Conservation (phyloP, 2,888 invertebrate species). For the Clostera curtula region DNA sequence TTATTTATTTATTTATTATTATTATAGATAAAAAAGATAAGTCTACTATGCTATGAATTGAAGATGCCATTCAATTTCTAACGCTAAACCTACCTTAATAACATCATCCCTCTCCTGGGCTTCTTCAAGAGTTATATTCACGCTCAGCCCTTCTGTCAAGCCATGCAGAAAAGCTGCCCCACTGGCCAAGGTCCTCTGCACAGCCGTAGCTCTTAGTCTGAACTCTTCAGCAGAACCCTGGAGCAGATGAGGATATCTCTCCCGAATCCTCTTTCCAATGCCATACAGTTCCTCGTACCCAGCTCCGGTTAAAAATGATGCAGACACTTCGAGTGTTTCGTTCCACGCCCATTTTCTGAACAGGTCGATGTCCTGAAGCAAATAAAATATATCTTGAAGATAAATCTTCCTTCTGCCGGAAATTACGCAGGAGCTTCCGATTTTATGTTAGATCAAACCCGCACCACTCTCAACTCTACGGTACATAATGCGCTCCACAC, state of each 20-base stretch:
- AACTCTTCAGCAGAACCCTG: conserved; percentile 51
- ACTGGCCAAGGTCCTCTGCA: conserved; percentile 76
- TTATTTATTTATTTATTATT: no score
- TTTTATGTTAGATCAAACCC: no score
- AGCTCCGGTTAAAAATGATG: conserved; percentile 72
- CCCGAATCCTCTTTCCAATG: conserved; percentile 61
- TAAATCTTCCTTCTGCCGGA: no score
- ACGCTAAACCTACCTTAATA: conserved; percentile 40
- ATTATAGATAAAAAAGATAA: no score
- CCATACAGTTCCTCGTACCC: conserved; percentile 79
- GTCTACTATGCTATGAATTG: no score
- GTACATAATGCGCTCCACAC: no score
- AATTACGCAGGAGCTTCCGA: no score
- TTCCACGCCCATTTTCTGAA: conserved; percentile 81
- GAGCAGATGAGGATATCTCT: conserved; percentile 55
- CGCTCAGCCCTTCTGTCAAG: conserved; percentile 33
- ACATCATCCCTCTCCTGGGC: conserved; percentile 39
- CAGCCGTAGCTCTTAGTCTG: conserved; percentile 77
- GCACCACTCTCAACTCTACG: no score
- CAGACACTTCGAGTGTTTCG: conserved; percentile 70
- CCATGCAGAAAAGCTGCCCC: conserved; percentile 78
- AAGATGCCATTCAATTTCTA: no score
- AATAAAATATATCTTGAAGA: neutral
- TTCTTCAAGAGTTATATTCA: conserved; percentile 34
- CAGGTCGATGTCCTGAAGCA: conserved; percentile 75